Evolutionary conservation across 1,140 invertebrate genomes (phyloP), one percentile per base, ranked within the genome.

Genomic region (Drosophila oshimai): DNA sequence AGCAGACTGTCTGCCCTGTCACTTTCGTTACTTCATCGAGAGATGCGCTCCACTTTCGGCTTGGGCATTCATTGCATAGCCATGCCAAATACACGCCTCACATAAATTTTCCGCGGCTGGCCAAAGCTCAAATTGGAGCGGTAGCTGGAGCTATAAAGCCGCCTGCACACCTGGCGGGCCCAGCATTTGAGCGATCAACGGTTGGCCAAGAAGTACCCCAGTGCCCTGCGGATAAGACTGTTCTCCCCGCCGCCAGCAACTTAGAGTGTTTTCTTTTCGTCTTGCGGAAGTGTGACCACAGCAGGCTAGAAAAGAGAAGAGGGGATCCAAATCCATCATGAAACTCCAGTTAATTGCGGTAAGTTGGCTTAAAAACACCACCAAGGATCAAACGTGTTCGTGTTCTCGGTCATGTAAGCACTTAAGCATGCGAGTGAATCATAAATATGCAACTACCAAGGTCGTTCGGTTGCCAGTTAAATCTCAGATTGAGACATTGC

Each of bases 1-100:
- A 20, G 12, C 3, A 3, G 20, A 1, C 53, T 17, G 15, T 17
- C n/a, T 24, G 53, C 53, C 73, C 60, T 72, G 58, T 80, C 61
- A 79, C 80, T 78, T 87, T 86, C 76, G 84, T 84, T 86, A 67
- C 62, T 86, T 86, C 80, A 86, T 86, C 78, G 58, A 34, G 53
- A 80, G 80, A 86, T 86, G 79, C 74, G 80, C 83, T 79, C 74
- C 71, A 80, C 65, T 87, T 58, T 31, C 37, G 67, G 33, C 47
- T 18, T 17, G 49, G 58, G 15, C 34, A 54, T 67, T 69, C 31
- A 31, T 65, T 49, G 15, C 69, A 61, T 51, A 37, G 17, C 46
- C 61, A 74, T 74, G 71, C 76, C 26, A 79, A 65, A 51, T 70
- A 84, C 80, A 84, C 45, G 55, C 70, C 61, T 46, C 81, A 84